Percentiles rank a stretch among this genome's conserved stretches.
Evolutionary conservation across 1,140 invertebrate species (phyloP).

Genomic region (Nasonia giraulti): DNA sequence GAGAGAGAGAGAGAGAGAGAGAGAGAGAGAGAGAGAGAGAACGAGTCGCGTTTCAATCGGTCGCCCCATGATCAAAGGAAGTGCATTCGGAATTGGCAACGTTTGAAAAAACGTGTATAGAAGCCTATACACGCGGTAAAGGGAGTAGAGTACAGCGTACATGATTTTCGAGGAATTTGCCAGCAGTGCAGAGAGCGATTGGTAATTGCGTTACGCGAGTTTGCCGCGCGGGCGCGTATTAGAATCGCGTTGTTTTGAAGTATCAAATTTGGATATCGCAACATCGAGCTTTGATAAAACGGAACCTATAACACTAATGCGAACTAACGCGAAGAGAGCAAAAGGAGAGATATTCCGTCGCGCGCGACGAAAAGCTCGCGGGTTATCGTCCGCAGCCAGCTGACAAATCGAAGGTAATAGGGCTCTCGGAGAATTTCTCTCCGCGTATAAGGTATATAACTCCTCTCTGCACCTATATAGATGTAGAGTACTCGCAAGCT

Average conservation of each 20-base stretch:
- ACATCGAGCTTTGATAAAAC: too few species aligned
- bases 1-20: too few species aligned
- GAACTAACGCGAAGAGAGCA: too few species aligned
- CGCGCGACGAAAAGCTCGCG: background rate
- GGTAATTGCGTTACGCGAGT: background rate
- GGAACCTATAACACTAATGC: too few species aligned
- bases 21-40: background rate
- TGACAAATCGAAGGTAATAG: conserved; percentile 71
- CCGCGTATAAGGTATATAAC: conserved; percentile 63
- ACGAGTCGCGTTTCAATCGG: conserved; percentile 22
- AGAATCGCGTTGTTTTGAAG: too few species aligned
- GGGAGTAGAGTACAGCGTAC: background rate
- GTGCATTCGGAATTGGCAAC: background rate
- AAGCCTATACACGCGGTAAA: background rate
- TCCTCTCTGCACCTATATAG: background rate
- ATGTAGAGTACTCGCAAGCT: conserved; percentile 9
- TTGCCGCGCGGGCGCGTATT: too few species aligned
- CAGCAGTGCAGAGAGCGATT: background rate
- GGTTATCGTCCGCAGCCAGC: conserved; percentile 57
- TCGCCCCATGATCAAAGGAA: conserved; percentile 43
- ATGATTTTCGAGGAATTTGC: background rate
- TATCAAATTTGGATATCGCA: too few species aligned
- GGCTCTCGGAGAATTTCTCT: conserved; percentile 53
- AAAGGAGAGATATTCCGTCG: too few species aligned
- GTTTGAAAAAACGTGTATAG: background rate